phyloP scores from a whole-genome alignment of 2,113 vertebrate genomes.

The Gavialis gangeticus region DNA sequence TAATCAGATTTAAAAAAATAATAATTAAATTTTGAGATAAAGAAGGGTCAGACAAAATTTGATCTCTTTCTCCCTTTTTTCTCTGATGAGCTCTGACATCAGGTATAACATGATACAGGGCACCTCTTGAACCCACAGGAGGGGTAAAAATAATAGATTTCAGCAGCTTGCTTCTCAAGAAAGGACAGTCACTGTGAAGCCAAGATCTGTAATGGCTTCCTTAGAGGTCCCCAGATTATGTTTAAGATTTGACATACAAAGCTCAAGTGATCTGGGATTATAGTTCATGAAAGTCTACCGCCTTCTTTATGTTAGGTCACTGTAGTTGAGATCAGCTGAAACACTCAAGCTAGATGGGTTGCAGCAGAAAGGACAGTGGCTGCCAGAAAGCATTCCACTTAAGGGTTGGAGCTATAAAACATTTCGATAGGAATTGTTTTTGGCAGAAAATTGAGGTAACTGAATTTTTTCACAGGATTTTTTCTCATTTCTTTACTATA shows the following conservation, averaged over 20 bases:
- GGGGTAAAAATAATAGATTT: background rate
- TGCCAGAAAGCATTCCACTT: constrained; percentile 62
- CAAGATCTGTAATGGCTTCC: background rate
- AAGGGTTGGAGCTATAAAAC: constrained; percentile 50
- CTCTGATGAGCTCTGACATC: background rate
- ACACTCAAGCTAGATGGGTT: constrained; percentile 67
- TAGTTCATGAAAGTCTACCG: background rate
- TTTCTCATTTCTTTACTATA: too few relatives aligned
- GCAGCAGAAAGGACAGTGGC: constrained; percentile 58
- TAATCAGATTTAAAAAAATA: background rate
- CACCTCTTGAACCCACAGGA: background rate
- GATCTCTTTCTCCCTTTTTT: background rate
- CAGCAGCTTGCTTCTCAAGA: constrained; percentile 57
- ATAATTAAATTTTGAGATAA: background rate
- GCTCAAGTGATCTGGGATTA: too few relatives aligned
- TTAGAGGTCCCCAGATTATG: too few relatives aligned
- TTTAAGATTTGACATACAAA: too few relatives aligned
- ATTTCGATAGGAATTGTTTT: constrained; percentile 29
- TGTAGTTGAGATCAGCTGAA: constrained; percentile 58
- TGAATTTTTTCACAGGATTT: background rate
- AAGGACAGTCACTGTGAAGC: constrained; percentile 27
- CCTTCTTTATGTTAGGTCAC: constrained; percentile 60
- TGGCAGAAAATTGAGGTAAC: constrained; percentile 26
- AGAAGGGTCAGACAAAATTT: background rate
- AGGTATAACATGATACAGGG: background rate